Evolutionary conservation across 2,888 invertebrate genomes (phyloP).

Genomic region (Thalpophila matura): DNA sequence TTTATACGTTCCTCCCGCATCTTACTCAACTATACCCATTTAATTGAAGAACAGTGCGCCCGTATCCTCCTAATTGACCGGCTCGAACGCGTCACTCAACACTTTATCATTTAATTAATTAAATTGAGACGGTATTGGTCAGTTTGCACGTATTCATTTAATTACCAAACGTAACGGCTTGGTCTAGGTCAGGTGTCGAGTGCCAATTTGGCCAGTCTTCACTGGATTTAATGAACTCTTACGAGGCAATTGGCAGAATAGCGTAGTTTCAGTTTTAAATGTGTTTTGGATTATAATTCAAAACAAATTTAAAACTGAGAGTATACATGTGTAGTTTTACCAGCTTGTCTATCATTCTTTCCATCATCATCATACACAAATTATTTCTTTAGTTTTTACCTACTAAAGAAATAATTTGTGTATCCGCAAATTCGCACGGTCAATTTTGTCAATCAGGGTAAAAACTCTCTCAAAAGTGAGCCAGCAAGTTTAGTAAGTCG

Average conservation of each 20-base stretch:
- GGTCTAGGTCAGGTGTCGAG: constrained; percentile 46
- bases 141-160: constrained; percentile 46
- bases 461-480: no score
- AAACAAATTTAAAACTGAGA: no score
- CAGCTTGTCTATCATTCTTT: no score
- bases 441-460: no score
- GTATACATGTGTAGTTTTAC: no score
- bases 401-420: no score
- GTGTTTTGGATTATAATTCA: no score
- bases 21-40: not conserved
- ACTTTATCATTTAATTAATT: constrained; percentile 29
- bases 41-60: constrained; percentile 30
- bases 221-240: constrained; percentile 50
- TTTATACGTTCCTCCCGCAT: constrained; percentile 29
- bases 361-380: no score
- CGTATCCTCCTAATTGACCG: constrained; percentile 31
- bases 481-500: no score
- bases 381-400: no score
- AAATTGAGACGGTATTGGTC: constrained; percentile 25
- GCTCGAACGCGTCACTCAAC: not conserved
- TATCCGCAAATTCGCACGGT: no score
- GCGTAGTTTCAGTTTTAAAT: constrained; percentile 9
- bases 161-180: constrained; percentile 29
- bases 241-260: constrained; percentile 38
- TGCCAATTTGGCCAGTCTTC: constrained; percentile 50